A percentile compares a stretch with the other conserved stretches of the same genome.
These are phyloP conservation scores for Eira barbara DNA, from an alignment of 2,113 vertebrate species.

Conservation along the genomic window DNA sequence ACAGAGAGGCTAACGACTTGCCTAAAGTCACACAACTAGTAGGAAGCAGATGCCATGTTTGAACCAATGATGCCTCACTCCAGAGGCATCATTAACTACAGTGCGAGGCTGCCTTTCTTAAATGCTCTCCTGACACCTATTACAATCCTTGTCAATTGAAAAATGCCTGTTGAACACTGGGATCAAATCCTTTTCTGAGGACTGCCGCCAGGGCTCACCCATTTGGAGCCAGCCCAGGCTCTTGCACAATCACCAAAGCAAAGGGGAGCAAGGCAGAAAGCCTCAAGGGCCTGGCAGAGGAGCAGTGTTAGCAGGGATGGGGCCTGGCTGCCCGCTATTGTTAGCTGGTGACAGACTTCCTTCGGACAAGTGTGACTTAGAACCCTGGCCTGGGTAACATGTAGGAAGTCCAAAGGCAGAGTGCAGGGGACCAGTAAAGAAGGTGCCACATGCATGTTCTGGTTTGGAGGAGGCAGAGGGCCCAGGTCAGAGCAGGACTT, in stretches of 20 bases:
- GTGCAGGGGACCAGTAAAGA: no score
- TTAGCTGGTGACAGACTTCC: neutral
- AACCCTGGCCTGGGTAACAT: neutral
- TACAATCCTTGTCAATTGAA: neutral
- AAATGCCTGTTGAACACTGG: neutral
- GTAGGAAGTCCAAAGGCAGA: neutral
- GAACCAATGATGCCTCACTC: neutral
- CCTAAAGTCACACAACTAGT: neutral
- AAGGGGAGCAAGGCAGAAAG: neutral
- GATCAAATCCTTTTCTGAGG: neutral
- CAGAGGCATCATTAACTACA: neutral
- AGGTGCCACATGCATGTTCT: accelerated
- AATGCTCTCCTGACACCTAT: neutral
- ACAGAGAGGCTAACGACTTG: neutral
- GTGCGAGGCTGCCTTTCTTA: neutral
- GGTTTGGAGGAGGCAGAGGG: neutral
- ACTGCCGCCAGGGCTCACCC: neutral
- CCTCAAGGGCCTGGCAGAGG: neutral
- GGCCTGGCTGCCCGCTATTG: neutral
- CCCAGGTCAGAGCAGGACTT: neutral
- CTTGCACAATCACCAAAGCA: neutral
- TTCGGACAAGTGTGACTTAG: neutral
- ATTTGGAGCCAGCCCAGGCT: neutral
- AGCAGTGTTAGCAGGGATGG: neutral
- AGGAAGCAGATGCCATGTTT: neutral